phyloP scores from a whole-genome alignment of 2,888 invertebrate species.

The Watsonalla cultraria region DNA sequence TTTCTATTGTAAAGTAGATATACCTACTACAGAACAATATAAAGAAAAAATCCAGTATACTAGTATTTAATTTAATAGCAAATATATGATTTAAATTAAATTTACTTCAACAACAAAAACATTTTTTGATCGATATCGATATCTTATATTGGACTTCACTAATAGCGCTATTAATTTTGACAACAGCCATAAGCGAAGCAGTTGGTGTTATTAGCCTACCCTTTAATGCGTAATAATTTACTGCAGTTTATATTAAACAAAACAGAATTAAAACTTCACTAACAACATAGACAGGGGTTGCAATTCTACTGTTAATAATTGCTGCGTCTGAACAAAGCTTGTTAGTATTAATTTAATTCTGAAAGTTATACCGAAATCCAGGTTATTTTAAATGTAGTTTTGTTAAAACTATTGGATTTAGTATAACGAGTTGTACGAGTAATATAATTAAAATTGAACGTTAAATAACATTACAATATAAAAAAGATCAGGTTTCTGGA shows the following conservation, averaged over 20 bases:
- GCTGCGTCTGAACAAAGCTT: neutral
- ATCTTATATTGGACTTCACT: slow-evolving; percentile 36
- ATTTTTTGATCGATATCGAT: slow-evolving; percentile 15
- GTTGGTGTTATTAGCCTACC: slow-evolving; percentile 72
- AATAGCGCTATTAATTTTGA: slow-evolving; percentile 65
- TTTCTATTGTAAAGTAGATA: no score
- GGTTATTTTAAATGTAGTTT: neutral
- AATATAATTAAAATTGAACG: neutral
- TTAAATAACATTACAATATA: no score
- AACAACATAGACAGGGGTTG: slow-evolving; percentile 36
- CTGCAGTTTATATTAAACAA: slow-evolving; percentile 73
- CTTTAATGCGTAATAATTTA: slow-evolving; percentile 76
- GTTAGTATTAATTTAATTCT: neutral
- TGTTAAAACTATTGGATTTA: neutral
- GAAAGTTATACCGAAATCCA: neutral
- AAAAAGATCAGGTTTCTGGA: no score
- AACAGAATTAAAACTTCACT: slow-evolving; percentile 71
- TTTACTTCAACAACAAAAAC: neutral
- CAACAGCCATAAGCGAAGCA: slow-evolving; percentile 67
- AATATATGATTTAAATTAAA: neutral
- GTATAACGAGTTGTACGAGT: neutral
- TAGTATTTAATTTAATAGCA: neutral
- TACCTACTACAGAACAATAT: no score
- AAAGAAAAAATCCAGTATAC: no score
- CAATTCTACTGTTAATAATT: slow-evolving; percentile 6